Evolutionary conservation across 2,113 vertebrate genomes (phyloP), one percentile per base, ranked within the genome.

Genomic region (Noctilio leporinus): DNA sequence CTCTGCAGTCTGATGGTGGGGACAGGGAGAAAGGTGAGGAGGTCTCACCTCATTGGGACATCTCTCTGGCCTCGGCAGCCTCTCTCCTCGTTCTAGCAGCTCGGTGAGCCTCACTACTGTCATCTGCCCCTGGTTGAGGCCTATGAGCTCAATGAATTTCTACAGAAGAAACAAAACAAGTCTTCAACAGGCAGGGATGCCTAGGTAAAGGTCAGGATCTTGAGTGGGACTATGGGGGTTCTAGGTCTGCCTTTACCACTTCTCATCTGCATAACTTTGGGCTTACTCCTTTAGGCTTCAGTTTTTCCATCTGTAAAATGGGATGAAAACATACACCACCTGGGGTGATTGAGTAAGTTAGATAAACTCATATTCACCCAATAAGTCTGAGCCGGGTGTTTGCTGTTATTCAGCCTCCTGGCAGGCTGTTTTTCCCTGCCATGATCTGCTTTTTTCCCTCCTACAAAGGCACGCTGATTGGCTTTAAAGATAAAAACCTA

Each of bases 141-240:
- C 98, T 47, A 99, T 98, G 98, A 99, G 98, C 93, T 99, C 99
- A 1, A 96, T 57, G 92, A 99, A 99, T 96, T 99, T 99, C 99
- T 99, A 62, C 0, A 3, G 51, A 26, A 91, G 20, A 95, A 81
- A 57, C 22, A 90, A 47, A 83, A 76, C 24, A 49, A 94, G 45
- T 82, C 40, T 65, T 49, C 67, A 64, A 59, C 55, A 78, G 40
- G 35, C 6, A 43, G 24, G 3, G 10, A 45, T 19, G 10, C 33
- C 28, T 16, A 8, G 0, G 17, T 12, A 67, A 19, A 30, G 20
- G 62, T 35, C 28, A 45, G 33, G 14, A 30, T 51, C 8, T 9
- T 3, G 6, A 11, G 17, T 5, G 3, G 3, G 16, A 45, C 35
- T 5, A 26, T 22, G 2, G 40, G 8, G 40, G 9, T 57, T 47